These are phyloP conservation scores for Drosophila ercepeae DNA, from an alignment of 1,140 invertebrate genomes.

Conservation along the genomic window DNA sequence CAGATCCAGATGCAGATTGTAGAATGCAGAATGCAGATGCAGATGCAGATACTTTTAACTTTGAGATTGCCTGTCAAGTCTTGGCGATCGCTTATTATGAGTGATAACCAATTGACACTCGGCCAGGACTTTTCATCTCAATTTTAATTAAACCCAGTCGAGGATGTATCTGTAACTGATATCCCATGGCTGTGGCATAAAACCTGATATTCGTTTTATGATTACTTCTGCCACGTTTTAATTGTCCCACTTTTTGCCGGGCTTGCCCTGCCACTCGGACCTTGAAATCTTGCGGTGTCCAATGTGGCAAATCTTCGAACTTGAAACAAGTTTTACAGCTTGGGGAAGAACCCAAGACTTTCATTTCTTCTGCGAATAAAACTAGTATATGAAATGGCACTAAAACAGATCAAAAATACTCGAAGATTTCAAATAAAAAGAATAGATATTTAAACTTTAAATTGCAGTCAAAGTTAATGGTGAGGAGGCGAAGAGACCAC, in stretches of 20 bases:
- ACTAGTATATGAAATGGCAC: constrained; percentile 1
- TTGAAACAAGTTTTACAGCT: constrained; percentile 18
- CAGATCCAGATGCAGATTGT: constrained; percentile 1
- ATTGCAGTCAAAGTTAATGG: constrained; percentile 1
- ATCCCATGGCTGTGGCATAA: constrained; percentile 29
- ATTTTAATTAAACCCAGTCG: constrained; percentile 41
- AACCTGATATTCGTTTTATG: constrained; percentile 42
- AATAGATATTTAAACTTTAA: too few relatives aligned
- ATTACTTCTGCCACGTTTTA: constrained; percentile 49
- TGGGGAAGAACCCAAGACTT: constrained; percentile 9
- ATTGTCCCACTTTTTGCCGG: constrained; percentile 55
- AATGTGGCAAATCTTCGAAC: constrained; percentile 4
- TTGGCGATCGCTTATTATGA: constrained; percentile 46
- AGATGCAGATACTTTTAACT: neutral
- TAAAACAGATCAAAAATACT: constrained; percentile 15
- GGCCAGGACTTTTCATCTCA: constrained; percentile 23
- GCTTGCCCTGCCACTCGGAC: constrained; percentile 7
- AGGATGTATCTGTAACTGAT: constrained; percentile 43
- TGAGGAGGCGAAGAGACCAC: constrained; percentile 9
- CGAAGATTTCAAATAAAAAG: constrained; percentile 5
- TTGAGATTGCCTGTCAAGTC: neutral
- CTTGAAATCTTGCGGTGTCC: constrained; percentile 31
- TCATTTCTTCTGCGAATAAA: neutral
- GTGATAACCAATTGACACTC: constrained; percentile 59
- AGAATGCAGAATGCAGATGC: too few relatives aligned